Evolutionary conservation across 2,888 invertebrate species (phyloP).

Genomic region (Pammene fasciana): DNA sequence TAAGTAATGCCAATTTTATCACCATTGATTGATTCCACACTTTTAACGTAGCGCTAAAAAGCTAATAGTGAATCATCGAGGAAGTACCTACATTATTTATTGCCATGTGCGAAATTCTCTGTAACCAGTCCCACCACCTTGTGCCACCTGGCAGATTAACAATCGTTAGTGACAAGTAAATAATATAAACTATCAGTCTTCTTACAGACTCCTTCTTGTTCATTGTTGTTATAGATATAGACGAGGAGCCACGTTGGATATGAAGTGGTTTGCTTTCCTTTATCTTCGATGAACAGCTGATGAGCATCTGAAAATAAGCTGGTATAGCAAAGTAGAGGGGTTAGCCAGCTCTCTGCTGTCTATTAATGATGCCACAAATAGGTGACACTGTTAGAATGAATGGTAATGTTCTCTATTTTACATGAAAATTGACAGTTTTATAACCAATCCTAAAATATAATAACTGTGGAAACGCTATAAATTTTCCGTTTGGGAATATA

Average conservation of each 20-base stretch:
- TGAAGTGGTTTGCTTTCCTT: no score
- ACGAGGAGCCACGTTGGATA: no score
- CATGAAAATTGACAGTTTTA: no score
- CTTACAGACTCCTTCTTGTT: neutral
- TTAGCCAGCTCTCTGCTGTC: no score
- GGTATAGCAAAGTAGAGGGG: no score
- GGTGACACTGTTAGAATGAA: no score
- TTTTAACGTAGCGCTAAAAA: constrained; percentile 22
- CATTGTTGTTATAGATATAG: neutral
- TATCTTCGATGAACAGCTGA: no score
- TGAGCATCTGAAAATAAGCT: no score
- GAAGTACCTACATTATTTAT: constrained; percentile 21
- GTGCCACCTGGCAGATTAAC: constrained; percentile 15
- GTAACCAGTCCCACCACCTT: constrained; percentile 27
- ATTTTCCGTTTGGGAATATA: no score
- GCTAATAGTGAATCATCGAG: constrained; percentile 14
- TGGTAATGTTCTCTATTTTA: no score
- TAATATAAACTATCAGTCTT: neutral
- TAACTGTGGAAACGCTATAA: constrained; percentile 10
- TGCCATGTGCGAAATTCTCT: constrained; percentile 19
- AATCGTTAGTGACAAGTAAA: neutral
- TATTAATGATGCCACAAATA: no score
- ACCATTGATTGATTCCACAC: constrained; percentile 7
- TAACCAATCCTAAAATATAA: no score
- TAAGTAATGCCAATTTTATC: neutral